phyloP scores from a whole-genome alignment of 2,797 vertebrate species.

The Holocentrus rufus region DNA sequence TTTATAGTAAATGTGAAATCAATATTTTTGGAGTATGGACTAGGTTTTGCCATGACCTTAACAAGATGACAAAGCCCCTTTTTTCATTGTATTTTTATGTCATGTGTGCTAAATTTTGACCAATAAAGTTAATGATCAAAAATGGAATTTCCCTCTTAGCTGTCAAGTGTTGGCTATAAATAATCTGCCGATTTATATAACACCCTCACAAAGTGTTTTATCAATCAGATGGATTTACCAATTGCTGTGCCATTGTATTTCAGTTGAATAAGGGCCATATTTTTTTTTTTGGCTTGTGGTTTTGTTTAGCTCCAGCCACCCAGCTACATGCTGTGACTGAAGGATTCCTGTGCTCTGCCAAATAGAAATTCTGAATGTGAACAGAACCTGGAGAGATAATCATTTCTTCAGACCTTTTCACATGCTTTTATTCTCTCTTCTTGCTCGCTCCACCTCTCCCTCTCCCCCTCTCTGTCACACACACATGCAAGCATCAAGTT shows the following conservation, averaged over 20 bases:
- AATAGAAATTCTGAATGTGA: not conserved
- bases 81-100: no score
- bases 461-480: not conserved
- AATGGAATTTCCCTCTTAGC: not conserved
- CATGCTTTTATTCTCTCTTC: not conserved
- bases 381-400: not conserved
- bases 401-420: not conserved
- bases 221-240: not conserved
- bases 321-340: not conserved
- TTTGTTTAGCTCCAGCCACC: not conserved
- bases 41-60: no score
- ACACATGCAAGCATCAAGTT: conserved; percentile 61
- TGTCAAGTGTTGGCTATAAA: conserved; percentile 16
- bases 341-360: not conserved
- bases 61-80: no score
- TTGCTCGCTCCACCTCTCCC: not conserved
- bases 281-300: not conserved
- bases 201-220: not conserved
- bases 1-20: no score
- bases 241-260: not conserved
- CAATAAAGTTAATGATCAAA: not conserved
- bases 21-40: no score
- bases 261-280: not conserved
- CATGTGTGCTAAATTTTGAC: not conserved
- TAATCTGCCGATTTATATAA: conserved; percentile 3